These are phyloP conservation scores for Archegozetes longisetosus DNA, from an alignment of 1,140 invertebrate species.

Conservation along the genomic window DNA sequence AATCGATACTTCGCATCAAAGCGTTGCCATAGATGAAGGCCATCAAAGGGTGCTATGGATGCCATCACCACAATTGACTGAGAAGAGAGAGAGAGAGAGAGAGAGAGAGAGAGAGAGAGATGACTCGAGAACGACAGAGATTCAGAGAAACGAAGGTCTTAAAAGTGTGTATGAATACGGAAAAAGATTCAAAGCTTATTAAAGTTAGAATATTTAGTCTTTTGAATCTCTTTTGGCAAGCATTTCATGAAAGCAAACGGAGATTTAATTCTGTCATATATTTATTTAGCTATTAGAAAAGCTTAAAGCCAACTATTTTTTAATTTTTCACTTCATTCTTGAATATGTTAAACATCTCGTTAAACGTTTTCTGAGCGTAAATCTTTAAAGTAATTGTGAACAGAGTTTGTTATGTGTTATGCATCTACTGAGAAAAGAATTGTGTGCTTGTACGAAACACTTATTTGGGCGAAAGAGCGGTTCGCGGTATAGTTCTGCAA, in stretches of 20 bases:
- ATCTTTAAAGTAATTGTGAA: too few species aligned
- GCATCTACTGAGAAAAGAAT: slow-evolving; percentile 1
- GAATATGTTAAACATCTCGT: too few species aligned
- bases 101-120: background rate
- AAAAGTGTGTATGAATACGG: background rate
- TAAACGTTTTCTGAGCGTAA: too few species aligned
- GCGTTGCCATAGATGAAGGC: background rate
- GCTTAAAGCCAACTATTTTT: too few species aligned
- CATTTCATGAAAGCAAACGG: background rate
- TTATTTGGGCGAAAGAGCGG: background rate
- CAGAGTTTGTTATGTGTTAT: background rate
- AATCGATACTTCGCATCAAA: background rate
- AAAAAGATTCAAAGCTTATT: background rate
- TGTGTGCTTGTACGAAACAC: slow-evolving; percentile 1
- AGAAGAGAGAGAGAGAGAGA: background rate
- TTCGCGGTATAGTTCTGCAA: background rate
- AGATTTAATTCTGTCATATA: too few species aligned
- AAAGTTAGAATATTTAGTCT: background rate
- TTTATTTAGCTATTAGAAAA: too few species aligned
- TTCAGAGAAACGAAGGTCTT: background rate
- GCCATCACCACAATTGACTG: background rate
- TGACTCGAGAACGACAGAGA: background rate
- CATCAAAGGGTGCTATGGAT: background rate
- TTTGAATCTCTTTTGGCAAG: background rate
- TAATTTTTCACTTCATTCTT: too few species aligned